Percentiles rank a stretch among this genome's conserved stretches.
Evolutionary conservation across 2,797 vertebrate species (phyloP).

Genomic region (Parambassis ranga): DNA sequence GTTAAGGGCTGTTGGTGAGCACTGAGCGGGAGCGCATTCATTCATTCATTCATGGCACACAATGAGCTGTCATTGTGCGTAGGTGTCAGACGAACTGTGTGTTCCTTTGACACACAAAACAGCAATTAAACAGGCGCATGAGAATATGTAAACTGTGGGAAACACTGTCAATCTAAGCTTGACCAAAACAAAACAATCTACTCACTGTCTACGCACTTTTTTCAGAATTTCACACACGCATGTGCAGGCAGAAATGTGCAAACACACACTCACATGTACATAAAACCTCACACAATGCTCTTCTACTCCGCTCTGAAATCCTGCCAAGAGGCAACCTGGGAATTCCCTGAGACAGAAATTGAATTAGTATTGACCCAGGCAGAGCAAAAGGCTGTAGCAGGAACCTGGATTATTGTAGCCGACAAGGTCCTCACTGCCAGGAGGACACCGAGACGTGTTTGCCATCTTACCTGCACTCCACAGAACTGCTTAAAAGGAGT

Average conservation of each 20-base stretch:
- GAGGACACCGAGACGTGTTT: slow-evolving; percentile 51
- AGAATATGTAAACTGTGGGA: slow-evolving; percentile 44
- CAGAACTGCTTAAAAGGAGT: slow-evolving; percentile 17
- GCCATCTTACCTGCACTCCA: slow-evolving; percentile 30
- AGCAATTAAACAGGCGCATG: slow-evolving; percentile 42
- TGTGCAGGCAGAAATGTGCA: neutral
- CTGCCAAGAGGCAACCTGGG: slow-evolving; percentile 72
- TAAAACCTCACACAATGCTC: slow-evolving; percentile 45
- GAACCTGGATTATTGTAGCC: slow-evolving; percentile 63
- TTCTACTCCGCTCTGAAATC: slow-evolving; percentile 64
- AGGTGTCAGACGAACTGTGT: slow-evolving; percentile 43
- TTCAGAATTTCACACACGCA: slow-evolving; percentile 4
- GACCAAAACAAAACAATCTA: slow-evolving; percentile 20
- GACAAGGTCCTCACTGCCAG: slow-evolving; percentile 44
- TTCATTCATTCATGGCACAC: slow-evolving; percentile 33
- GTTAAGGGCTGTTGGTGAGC: slow-evolving; percentile 34
- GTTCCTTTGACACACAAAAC: slow-evolving; percentile 43
- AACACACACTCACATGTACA: slow-evolving; percentile 15
- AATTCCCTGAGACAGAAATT: slow-evolving; percentile 74
- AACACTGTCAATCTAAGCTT: slow-evolving; percentile 23
- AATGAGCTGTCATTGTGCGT: slow-evolving; percentile 57
- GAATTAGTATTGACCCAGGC: slow-evolving; percentile 77
- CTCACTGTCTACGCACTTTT: slow-evolving; percentile 24
- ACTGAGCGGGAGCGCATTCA: slow-evolving; percentile 19
- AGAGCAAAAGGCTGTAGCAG: slow-evolving; percentile 58